These are phyloP conservation scores for Cheilosia soror DNA, from an alignment of 2,888 invertebrate genomes.

Conservation along the genomic window DNA sequence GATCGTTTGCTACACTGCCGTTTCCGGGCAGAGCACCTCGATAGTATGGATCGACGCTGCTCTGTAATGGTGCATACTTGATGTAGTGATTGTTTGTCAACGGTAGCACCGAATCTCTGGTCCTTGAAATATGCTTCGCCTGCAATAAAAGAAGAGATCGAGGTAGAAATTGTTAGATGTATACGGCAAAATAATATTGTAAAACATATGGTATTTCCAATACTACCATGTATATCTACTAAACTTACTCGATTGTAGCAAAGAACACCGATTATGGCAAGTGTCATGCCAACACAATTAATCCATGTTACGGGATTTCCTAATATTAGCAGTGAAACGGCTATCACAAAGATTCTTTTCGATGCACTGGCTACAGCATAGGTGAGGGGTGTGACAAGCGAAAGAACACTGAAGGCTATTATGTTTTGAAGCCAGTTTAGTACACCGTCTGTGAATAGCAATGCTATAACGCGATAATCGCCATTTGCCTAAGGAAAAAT, in stretches of 20 bases:
- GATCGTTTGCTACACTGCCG: constrained; percentile 76
- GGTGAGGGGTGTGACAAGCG: constrained; percentile 95
- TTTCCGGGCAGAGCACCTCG: constrained; percentile 77
- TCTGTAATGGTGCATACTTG: constrained; percentile 81
- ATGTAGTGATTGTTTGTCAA: constrained; percentile 83
- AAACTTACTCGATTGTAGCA: constrained; percentile 91
- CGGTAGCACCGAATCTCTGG: constrained; percentile 85
- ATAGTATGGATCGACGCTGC: constrained; percentile 79
- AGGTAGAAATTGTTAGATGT: background rate
- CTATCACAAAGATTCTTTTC: constrained; percentile 96
- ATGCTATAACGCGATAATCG: constrained; percentile 85
- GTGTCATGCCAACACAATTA: constrained; percentile 95
- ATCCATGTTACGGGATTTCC: constrained; percentile 95
- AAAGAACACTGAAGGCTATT: constrained; percentile 96
- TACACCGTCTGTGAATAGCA: constrained; percentile 91
- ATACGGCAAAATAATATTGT: no score
- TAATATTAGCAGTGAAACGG: constrained; percentile 92
- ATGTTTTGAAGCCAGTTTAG: constrained; percentile 98
- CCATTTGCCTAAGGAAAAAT: constrained; percentile 82
- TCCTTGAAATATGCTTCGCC: constrained; percentile 89
- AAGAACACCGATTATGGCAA: constrained; percentile 95
- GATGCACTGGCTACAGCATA: constrained; percentile 98
- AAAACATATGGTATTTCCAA: background rate
- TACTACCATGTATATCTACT: background rate
- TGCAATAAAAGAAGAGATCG: constrained; percentile 77